Base-by-base conservation (phyloP, 2,797 vertebrate genomes). In the Parauchenoglanis punctatus region DNA sequence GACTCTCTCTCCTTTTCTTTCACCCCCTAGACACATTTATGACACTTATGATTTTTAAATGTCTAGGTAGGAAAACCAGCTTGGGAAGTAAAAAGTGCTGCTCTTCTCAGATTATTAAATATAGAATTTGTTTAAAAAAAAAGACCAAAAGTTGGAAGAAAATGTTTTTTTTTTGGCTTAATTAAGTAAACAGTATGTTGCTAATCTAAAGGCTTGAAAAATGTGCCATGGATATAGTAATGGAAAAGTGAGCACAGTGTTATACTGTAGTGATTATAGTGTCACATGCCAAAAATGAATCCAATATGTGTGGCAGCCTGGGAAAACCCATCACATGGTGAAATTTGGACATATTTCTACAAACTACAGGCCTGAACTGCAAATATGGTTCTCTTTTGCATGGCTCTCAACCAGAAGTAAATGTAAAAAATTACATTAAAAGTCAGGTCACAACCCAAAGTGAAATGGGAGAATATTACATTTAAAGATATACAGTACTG, bases 11-110 rank as follows among this genome's bases (percentile, higher is more conserved):
- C 70, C 3, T 31, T 56, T 23, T 10, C 68, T 23, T 17, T 8
- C 17, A 20, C 15, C 11, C 11, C 4, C 12, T 25, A 52, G 23
- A 75, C 23, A 49, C 46, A 31, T 54, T 77, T 52, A 54, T 3
- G 17, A 77, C n/a, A 77, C 49, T 73, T 73, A 44, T 44, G 70
- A 73, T 8, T 77, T 77, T 77, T n/a, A 31, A 20, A 77, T 31
- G 2, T 54, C 1, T 28, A 54, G 75, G 49, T 10, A 77, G 18
- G n/a, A 77, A 54, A 76, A 28, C 6, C 40, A 73, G 20, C 40
- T 73, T 4, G 7, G 20, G 67, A 18, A 35, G 6, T 12, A 31
- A 31, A n/a, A 35, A 35, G 31, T 46, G 44, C 20, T 75, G 44
- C 44, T 75, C 49, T 75, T 75, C 44, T 75, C 44, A n/a, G 10